These are phyloP conservation scores for Temnothorax longispinosus DNA, from an alignment of 1,140 invertebrate genomes.

Conservation along the genomic window DNA sequence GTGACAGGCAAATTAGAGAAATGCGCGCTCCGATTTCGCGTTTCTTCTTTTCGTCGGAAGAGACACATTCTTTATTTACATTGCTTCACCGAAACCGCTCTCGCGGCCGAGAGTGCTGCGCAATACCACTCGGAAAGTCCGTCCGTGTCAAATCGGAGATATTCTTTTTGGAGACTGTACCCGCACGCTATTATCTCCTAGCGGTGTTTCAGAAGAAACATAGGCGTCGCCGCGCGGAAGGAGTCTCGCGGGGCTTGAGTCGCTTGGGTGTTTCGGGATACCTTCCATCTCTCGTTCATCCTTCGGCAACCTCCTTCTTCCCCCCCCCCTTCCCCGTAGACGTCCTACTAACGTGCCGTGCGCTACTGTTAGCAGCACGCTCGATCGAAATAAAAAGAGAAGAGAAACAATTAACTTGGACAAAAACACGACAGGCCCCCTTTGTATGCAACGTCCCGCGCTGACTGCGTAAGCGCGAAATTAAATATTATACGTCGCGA, in stretches of 20 bases:
- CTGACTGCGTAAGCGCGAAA: slow-evolving; percentile 2
- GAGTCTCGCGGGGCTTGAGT: neutral
- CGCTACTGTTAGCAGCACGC: slow-evolving; percentile 30
- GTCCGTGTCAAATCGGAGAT: slow-evolving; percentile 66
- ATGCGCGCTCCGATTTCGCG: slow-evolving; percentile 56
- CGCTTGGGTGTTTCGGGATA: neutral
- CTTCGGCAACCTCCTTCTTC: neutral
- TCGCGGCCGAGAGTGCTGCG: slow-evolving; percentile 9
- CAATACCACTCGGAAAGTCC: slow-evolving; percentile 48
- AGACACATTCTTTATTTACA: slow-evolving; percentile 11
- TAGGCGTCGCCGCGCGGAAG: slow-evolving; percentile 77
- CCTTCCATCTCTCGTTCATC: neutral
- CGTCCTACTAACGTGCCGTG: neutral
- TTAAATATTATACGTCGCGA: slow-evolving; percentile 24
- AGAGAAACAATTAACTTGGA: slow-evolving; percentile 33
- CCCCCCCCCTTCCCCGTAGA: neutral
- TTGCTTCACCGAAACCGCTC: neutral
- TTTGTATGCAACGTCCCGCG: slow-evolving; percentile 2
- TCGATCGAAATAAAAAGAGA: slow-evolving; percentile 15
- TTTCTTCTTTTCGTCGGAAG: slow-evolving; percentile 3
- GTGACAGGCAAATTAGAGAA: slow-evolving; percentile 34
- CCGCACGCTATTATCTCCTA: slow-evolving; percentile 82
- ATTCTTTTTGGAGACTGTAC: slow-evolving; percentile 81
- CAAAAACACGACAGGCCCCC: slow-evolving; percentile 22
- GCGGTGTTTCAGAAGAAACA: slow-evolving; percentile 84